Evolutionary conservation across 2,113 vertebrate genomes (phyloP).

Genomic region (Takifugu flavidus): DNA sequence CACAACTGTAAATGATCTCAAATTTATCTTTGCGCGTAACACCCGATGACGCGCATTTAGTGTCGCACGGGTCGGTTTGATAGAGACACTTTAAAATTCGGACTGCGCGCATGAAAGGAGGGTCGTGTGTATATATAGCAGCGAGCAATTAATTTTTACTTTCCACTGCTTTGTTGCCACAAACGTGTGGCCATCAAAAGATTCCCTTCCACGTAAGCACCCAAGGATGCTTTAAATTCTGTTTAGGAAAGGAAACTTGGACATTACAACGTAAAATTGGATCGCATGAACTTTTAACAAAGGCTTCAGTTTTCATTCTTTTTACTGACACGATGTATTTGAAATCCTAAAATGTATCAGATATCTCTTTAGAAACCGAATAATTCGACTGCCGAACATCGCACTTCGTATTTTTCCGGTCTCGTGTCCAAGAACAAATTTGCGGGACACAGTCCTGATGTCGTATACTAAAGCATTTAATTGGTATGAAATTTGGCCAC

Average conservation of each 20-base stretch:
- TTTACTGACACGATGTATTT: neutral
- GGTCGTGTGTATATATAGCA: conserved; percentile 28
- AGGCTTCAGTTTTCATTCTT: too few relatives aligned
- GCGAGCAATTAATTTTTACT: conserved; percentile 55
- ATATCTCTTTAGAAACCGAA: neutral
- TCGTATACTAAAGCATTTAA: conserved; percentile 55
- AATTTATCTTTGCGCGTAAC: too few relatives aligned
- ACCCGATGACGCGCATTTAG: conserved; percentile 17
- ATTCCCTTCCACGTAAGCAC: neutral
- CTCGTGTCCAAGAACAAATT: conserved; percentile 42
- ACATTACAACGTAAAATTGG: neutral
- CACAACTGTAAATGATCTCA: too few relatives aligned
- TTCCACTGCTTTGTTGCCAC: conserved; percentile 42
- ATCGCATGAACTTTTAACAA: too few relatives aligned
- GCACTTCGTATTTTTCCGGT: neutral
- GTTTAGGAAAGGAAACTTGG: neutral
- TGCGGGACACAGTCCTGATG: conserved; percentile 49
- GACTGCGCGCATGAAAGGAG: conserved; percentile 48
- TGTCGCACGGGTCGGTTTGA: conserved; percentile 18
- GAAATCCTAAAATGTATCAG: neutral
- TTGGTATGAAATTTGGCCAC: conserved; percentile 70
- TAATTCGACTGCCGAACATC: neutral
- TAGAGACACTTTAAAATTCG: conserved; percentile 40
- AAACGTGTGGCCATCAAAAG: conserved; percentile 42
- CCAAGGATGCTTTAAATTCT: neutral